Evolutionary conservation across 2,113 vertebrate genomes (phyloP), one percentile per base, ranked within the genome.

Genomic region (Apus apus): DNA sequence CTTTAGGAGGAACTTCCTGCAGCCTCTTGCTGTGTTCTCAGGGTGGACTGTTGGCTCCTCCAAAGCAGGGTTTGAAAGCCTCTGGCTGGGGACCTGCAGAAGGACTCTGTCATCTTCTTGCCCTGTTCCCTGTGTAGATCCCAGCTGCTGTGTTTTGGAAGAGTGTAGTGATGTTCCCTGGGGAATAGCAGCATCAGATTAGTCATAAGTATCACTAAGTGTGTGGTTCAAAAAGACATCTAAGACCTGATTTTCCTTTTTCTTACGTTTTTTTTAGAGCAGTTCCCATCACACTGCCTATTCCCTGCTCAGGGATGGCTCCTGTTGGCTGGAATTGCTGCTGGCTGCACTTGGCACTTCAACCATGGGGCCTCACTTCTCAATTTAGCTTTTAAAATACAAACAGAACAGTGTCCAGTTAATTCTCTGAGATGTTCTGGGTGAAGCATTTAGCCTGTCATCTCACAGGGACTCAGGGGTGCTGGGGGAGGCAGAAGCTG

Each of bases 111-210:
- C 26, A 1, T 67, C 58, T 62, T 84, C 74, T 71, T n/a, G 2
- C n/a, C 40, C 76, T 7, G 2, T 48, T 94, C 58, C 81, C 81
- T 75, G 71, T 27, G 45, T 60, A 90, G 93, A 29, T 45, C 85
- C 62, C 77, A 88, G 88, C 85, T 32, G 29, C 70, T 66, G 53
- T 81, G 56, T 36, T 91, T 66, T 91, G 82, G 54, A 90, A 94
- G 88, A 46, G 19, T 81, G 51, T 9, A 61, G 87, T 50, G 65
- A 66, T 90, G 53, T 90, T 94, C 91, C 56, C 70, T 65, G 72
- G 68, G 83, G 79, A 94, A 66, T 4, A 61, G 93, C 93, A 95
- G 91, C 91, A 87, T 26, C 78, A 60, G 68, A 89, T 95, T 89
- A 92, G 76, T 94, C 77, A 81, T 62, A 46, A 73, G 9, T 40